Evolutionary conservation across 2,888 invertebrate species (phyloP).

Genomic region (Ennomos quercinarius): DNA sequence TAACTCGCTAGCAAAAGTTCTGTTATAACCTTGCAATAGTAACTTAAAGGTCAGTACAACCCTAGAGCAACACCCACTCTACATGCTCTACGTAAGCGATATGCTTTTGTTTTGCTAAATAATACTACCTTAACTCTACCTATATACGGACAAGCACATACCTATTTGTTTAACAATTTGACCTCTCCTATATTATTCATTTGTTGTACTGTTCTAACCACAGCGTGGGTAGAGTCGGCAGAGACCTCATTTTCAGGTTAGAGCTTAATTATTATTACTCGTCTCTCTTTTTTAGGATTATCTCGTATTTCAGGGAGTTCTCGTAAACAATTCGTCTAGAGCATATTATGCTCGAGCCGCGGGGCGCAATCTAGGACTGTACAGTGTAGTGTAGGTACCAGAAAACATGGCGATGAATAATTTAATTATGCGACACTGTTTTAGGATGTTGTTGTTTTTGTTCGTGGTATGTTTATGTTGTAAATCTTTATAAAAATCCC

Average conservation of each 20-base stretch:
- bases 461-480: too few species aligned
- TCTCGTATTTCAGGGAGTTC: neutral
- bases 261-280: neutral
- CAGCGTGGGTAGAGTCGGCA: slow-evolving; percentile 4
- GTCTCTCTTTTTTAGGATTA: neutral
- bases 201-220: neutral
- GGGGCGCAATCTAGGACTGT: too few species aligned
- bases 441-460: too few species aligned
- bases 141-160: neutral
- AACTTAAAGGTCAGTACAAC: neutral
- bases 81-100: neutral
- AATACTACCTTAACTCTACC: slow-evolving; percentile 9
- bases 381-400: too few species aligned
- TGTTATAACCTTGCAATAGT: neutral
- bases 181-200: neutral
- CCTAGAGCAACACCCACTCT: slow-evolving; percentile 1
- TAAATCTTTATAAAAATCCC: too few species aligned
- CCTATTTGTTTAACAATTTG: neutral
- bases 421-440: too few species aligned
- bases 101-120: slow-evolving; percentile 13
- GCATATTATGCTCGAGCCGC: too few species aligned
- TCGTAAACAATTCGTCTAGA: neutral
- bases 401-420: too few species aligned
- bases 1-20: neutral
- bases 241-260: neutral